These are phyloP conservation scores for Anableps anableps DNA, from an alignment of 2,797 vertebrate species.

Conservation along the genomic window DNA sequence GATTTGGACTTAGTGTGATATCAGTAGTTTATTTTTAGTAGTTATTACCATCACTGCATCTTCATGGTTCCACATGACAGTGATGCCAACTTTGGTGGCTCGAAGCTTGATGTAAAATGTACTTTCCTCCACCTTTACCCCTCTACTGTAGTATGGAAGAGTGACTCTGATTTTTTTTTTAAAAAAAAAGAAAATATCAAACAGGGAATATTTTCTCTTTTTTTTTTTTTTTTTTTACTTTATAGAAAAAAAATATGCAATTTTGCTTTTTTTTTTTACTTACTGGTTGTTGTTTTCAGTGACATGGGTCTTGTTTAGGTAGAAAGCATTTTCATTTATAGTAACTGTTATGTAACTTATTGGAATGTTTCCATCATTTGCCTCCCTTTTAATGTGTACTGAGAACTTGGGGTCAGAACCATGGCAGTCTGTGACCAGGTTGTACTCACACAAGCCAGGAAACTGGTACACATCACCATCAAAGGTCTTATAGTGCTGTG, in stretches of 20 bases:
- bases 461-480: constrained; percentile 91
- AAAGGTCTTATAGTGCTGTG: constrained; percentile 94
- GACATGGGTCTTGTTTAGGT: constrained; percentile 74
- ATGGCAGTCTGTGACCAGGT: constrained; percentile 90
- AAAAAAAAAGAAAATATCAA: constrained; percentile 13
- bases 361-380: constrained; percentile 57
- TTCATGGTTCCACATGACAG: constrained; percentile 89
- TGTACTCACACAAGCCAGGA: constrained; percentile 90
- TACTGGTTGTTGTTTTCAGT: constrained; percentile 83
- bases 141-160: constrained; percentile 83
- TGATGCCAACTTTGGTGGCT: constrained; percentile 84
- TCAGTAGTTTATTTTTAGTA: background rate
- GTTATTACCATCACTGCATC: constrained; percentile 89
- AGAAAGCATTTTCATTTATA: constrained; percentile 81
- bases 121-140: constrained; percentile 84
- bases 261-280: constrained; percentile 62
- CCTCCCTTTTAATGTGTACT: constrained; percentile 84
- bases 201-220: background rate
- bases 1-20: background rate
- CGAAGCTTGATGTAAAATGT: constrained; percentile 87
- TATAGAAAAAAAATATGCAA: background rate
- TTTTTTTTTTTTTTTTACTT: background rate
- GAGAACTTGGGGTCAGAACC: constrained; percentile 87
- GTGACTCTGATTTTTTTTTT: constrained; percentile 81
- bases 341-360: constrained; percentile 84